Base-by-base conservation (phyloP, 23 tunicate species). In the Botrylloides violaceus region DNA sequence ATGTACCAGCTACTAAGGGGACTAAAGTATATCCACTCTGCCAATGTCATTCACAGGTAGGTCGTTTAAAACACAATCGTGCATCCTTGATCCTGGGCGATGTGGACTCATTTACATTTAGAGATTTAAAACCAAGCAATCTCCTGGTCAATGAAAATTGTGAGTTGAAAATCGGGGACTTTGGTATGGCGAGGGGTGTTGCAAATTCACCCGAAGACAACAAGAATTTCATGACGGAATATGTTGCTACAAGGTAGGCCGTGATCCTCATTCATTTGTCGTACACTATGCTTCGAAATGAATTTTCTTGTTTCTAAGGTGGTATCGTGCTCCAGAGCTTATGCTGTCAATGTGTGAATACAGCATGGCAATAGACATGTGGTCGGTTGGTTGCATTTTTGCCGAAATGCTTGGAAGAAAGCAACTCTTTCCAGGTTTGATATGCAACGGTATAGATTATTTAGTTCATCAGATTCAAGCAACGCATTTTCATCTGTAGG, bases 261-360 rank as follows among this genome's bases (percentile, higher is more conserved):
- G 18, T 47, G 18, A 47, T 5, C 3, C 3, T 4, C 5, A 23
- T 5, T 5, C 5, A 4, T 9, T 4, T 9, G 12, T 4, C 9
- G 62, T 58, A 4, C 12, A 4, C 62, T 9, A 47, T 12, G 12
- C 12, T 18, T 12, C 55, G 15, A 47, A 12, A 65, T 65, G 12
- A 33, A 18, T 0, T 29, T 1, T 15, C 21, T 18, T 32, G 19
- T 19, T 37, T 68, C 34, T 49, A 25, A 90, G 98, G 36, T 93
- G 98, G 98, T 93, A 93, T 47, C 81, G 98, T 23, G 98, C 98
- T 4, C 98, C 98, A 34, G 98, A 93, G 61, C 65, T 90, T 36
- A 90, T 90, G 97, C 71, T 90, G 53, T 83, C 97, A 22, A 71
- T 83, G 49, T 85, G 84, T 6, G 80, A 79, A 56, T 90, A 90